phyloP scores from a whole-genome alignment of 1,140 invertebrate genomes.

The Pseudomyrmex flavicornis region DNA sequence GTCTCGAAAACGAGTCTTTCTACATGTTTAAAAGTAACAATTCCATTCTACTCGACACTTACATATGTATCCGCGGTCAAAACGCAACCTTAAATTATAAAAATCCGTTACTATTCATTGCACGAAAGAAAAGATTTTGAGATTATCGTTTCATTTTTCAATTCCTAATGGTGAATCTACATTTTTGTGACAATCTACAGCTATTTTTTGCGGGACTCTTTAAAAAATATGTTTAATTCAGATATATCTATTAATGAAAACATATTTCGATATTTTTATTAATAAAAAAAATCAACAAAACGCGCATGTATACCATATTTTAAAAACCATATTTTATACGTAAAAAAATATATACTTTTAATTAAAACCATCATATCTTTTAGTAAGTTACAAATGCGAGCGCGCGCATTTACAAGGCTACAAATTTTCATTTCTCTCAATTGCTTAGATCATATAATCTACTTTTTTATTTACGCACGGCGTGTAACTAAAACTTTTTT shows the following conservation, averaged over 20 bases:
- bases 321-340: no score
- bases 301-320: no score
- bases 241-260: no score
- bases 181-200: no score
- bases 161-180: no score
- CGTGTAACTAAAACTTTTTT: constrained; percentile 7
- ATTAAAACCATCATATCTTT: no score
- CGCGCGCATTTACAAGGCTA: constrained; percentile 4
- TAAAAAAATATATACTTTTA: no score
- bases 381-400: neutral
- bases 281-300: no score
- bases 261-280: no score
- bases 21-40: constrained; percentile 45
- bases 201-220: no score
- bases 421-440: neutral
- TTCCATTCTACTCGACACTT: constrained; percentile 47
- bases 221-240: no score
- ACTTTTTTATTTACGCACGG: constrained; percentile 14
- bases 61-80: constrained; percentile 33
- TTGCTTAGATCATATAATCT: constrained; percentile 2
- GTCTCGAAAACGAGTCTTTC: constrained; percentile 68
- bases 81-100: constrained; percentile 18
- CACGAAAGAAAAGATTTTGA: neutral
- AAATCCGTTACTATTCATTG: neutral
- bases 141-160: neutral